Evolutionary conservation across 2,888 invertebrate genomes (phyloP).

Genomic region (Ophioninae sp.): DNA sequence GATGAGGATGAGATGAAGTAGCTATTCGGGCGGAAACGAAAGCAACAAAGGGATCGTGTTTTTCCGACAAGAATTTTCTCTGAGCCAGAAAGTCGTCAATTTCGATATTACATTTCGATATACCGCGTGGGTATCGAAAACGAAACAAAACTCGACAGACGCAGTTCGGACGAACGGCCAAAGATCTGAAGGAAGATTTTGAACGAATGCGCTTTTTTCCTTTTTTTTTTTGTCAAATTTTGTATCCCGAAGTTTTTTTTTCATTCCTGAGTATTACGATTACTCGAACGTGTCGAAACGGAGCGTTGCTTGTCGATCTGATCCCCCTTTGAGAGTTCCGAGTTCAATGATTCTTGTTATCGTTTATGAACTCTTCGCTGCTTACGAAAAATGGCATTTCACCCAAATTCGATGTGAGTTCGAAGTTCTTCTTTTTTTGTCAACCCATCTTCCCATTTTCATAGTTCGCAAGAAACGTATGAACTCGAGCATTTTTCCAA

Average conservation of each 20-base stretch:
- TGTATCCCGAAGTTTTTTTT: background rate
- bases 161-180: background rate
- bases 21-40: slow-evolving; percentile 9
- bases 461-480: background rate
- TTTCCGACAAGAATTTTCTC: slow-evolving; percentile 10
- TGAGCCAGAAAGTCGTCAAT: background rate
- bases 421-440: background rate
- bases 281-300: background rate
- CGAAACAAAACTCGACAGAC: background rate
- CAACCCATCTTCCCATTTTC: background rate
- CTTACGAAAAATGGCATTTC: background rate
- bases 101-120: too few relatives aligned
- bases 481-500: background rate
- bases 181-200: background rate
- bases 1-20: slow-evolving; percentile 47
- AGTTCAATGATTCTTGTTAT: background rate
- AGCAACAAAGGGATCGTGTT: slow-evolving; percentile 19
- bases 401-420: background rate
- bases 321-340: background rate
- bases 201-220: background rate
- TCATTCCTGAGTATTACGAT: background rate
- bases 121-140: background rate
- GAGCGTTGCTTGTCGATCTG: background rate
- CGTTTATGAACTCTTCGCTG: background rate
- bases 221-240: background rate